Evolutionary conservation across 2,797 vertebrate genomes (phyloP).

Genomic region (Hyperoplus immaculatus): DNA sequence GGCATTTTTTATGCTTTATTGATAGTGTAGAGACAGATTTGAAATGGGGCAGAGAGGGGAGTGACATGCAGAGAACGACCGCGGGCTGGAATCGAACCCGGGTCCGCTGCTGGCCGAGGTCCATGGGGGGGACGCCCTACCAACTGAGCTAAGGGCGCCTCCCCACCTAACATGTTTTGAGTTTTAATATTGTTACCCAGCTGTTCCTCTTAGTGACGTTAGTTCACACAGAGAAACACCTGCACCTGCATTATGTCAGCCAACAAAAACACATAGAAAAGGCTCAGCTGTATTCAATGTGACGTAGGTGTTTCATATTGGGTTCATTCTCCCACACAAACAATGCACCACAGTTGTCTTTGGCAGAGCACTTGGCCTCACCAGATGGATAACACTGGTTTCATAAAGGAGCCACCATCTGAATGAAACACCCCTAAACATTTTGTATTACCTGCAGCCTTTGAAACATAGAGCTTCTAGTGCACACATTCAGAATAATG

Average conservation of each 20-base stretch:
- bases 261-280: not conserved
- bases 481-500: constrained; percentile 52
- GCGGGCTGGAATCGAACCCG: too few relatives aligned
- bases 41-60: too few relatives aligned
- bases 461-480: constrained; percentile 17
- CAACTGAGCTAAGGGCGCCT: too few relatives aligned
- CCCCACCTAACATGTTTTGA: not conserved
- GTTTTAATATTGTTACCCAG: not conserved
- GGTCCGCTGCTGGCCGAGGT: too few relatives aligned
- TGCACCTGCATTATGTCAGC: not conserved
- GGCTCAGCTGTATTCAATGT: not conserved
- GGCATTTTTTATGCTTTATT: too few relatives aligned
- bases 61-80: too few relatives aligned
- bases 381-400: constrained; percentile 15
- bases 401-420: constrained; percentile 13
- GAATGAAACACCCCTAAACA: constrained; percentile 35
- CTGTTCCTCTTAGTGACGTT: not conserved
- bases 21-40: too few relatives aligned
- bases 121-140: too few relatives aligned
- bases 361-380: not conserved
- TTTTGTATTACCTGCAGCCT: constrained; percentile 19
- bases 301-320: constrained; percentile 8
- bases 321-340: not conserved
- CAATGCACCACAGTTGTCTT: not conserved
- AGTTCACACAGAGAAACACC: not conserved